Evolutionary conservation across 1,140 invertebrate genomes (phyloP).

Genomic region (Papilio polyxenes): DNA sequence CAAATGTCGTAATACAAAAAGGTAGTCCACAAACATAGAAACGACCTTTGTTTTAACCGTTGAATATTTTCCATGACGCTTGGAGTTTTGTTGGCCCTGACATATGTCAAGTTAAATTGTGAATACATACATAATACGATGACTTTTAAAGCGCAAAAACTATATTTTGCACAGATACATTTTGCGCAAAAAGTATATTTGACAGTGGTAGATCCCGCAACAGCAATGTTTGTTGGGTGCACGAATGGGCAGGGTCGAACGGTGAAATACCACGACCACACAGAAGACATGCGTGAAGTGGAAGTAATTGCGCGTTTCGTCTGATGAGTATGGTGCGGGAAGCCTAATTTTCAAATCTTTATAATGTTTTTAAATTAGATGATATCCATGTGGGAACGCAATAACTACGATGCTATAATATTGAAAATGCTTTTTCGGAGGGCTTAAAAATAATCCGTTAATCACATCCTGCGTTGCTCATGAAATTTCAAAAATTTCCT

Average conservation of each 20-base stretch:
- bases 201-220: not conserved
- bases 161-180: not conserved
- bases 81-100: not conserved
- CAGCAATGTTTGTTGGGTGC: no score
- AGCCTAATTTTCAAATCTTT: no score
- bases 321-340: no score
- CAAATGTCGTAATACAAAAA: not conserved
- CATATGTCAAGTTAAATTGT: constrained; percentile 29
- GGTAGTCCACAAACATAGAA: not conserved
- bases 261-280: no score
- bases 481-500: not conserved
- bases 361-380: no score
- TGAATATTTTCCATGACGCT: constrained; percentile 24
- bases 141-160: not conserved
- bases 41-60: constrained; percentile 17
- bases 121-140: not conserved
- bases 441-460: not conserved
- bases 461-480: not conserved
- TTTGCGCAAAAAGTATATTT: not conserved
- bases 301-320: no score
- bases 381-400: not conserved
- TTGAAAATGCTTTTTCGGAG: not conserved
- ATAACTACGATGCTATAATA: not conserved
- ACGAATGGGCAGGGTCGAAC: no score
- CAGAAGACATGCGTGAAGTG: no score